phyloP scores from a whole-genome alignment of 2,797 vertebrate genomes.

The Acipenser ruthenus region DNA sequence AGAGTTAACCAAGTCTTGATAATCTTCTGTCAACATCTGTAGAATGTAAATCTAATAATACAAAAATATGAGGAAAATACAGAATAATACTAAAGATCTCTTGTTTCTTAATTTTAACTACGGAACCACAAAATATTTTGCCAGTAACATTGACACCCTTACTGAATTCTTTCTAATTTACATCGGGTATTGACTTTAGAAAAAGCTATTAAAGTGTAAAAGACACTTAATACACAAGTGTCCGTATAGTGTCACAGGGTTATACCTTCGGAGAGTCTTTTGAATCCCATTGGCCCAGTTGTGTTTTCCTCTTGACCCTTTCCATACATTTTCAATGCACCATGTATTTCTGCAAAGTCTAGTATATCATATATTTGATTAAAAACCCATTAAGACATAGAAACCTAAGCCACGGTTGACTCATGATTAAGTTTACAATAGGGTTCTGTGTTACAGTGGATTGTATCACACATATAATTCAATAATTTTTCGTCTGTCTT shows the following conservation, averaged over 20 bases:
- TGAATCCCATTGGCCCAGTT: constrained; percentile 1
- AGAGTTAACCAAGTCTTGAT: no score
- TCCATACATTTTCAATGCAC: constrained; percentile 7
- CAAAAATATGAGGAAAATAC: no score
- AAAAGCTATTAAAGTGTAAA: constrained; percentile 1
- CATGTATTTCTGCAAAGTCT: constrained; percentile 7
- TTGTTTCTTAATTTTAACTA: no score
- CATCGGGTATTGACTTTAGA: constrained; percentile 7
- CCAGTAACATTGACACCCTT: no score
- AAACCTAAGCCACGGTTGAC: constrained; percentile 3
- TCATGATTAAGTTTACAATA: background rate
- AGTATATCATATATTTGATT: constrained; percentile 10
- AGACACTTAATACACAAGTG: constrained; percentile 2
- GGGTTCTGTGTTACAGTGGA: background rate
- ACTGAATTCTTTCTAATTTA: background rate
- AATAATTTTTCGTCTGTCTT: no score
- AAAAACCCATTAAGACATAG: constrained; percentile 15
- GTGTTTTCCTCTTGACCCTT: constrained; percentile 7
- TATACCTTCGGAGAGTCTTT: constrained; percentile 1
- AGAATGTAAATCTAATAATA: no score
- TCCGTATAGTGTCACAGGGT: background rate
- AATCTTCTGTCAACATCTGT: no score
- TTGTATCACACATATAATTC: background rate
- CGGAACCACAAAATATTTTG: no score
- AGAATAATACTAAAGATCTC: no score